phyloP scores from a whole-genome alignment of 2,113 vertebrate species.

The Climacteris rufus region DNA sequence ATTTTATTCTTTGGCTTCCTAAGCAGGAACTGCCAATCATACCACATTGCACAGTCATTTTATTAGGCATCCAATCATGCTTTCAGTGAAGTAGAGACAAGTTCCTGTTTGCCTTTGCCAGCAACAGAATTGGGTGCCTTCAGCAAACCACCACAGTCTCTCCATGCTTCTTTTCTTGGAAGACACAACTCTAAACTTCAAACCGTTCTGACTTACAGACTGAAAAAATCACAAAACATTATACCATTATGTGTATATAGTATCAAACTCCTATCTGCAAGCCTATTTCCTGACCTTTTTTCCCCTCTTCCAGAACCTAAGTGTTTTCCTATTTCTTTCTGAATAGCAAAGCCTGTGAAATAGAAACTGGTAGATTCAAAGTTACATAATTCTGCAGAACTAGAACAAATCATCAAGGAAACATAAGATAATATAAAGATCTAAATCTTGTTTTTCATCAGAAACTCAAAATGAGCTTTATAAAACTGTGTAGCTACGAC shows the following conservation, averaged over 20 bases:
- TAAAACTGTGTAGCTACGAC: background rate
- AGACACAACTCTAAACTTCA: background rate
- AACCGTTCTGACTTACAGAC: background rate
- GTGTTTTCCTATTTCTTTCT: background rate
- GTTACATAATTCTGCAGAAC: background rate
- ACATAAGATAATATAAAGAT: background rate
- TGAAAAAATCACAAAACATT: background rate
- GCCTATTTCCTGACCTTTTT: background rate
- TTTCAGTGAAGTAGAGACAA: background rate
- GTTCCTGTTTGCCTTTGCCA: background rate
- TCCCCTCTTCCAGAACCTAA: background rate
- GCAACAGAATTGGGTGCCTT: background rate
- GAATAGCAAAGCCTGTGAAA: background rate
- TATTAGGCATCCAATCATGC: background rate
- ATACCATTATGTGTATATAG: background rate
- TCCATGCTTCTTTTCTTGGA: background rate
- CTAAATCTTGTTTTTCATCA: background rate
- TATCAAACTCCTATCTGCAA: background rate
- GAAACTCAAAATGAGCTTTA: background rate
- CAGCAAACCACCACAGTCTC: conserved; percentile 4
- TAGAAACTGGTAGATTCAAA: background rate
- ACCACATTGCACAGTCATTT: background rate
- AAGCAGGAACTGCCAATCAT: conserved; percentile 31
- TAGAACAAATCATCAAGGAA: background rate
- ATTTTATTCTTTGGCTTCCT: conserved; percentile 14